Percentiles rank a stretch among this genome's conserved stretches.
These are phyloP conservation scores for Amyelois transitella DNA, from an alignment of 1,140 invertebrate genomes.

Conservation along the genomic window DNA sequence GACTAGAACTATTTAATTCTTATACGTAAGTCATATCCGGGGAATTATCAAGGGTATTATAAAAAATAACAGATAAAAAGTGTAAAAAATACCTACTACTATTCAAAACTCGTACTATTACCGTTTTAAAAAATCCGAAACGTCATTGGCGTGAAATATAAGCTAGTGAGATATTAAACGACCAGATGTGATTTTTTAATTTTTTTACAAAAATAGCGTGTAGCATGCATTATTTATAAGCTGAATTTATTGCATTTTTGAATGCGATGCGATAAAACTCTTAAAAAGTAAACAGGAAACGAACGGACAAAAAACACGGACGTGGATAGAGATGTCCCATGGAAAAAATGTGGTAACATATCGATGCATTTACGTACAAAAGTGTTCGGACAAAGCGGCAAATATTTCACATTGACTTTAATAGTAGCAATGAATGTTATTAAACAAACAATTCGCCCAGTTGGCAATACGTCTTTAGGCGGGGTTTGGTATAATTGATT, in stretches of 20 bases:
- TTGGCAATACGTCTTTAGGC: conserved; percentile 52
- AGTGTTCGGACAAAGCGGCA: conserved; percentile 42
- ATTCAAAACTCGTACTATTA: neutral
- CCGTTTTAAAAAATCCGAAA: neutral
- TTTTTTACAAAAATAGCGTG: conserved; percentile 6
- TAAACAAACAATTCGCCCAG: conserved; percentile 73
- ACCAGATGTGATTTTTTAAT: conserved; percentile 17
- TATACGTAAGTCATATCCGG: neutral
- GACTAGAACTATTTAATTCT: neutral
- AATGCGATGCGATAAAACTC: conserved; percentile 41
- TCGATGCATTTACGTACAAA: conserved; percentile 41
- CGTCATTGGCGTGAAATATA: neutral
- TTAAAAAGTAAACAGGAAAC: conserved; percentile 56
- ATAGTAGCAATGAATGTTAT: conserved; percentile 63
- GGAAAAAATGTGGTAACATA: conserved; percentile 30
- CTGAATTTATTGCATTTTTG: conserved; percentile 44
- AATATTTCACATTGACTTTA: conserved; percentile 62
- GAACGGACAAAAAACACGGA: conserved; percentile 50
- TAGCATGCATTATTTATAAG: conserved; percentile 29
- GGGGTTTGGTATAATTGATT: conserved; percentile 68
- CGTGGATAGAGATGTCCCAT: conserved; percentile 38
- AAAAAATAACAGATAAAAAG: neutral
- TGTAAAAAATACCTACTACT: neutral
- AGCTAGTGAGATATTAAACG: conserved; percentile 11
- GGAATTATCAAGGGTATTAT: too few species aligned